Percentiles rank a stretch among this genome's conserved stretches.
phyloP scores from a whole-genome alignment of 2,113 vertebrate genomes.

The Eupsittula cactorum region DNA sequence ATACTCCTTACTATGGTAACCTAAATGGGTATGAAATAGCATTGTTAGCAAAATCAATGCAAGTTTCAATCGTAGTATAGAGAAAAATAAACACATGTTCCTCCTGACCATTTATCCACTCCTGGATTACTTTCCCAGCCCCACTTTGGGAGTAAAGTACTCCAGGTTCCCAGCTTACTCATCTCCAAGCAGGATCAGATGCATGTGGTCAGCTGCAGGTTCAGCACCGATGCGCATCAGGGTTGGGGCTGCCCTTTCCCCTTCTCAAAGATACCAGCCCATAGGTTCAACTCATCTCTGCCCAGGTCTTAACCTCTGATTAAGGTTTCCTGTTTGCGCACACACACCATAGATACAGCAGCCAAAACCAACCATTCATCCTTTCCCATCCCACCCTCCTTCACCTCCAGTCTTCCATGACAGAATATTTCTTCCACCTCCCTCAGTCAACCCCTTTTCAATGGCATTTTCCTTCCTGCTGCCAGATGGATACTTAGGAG shows the following conservation, averaged over 20 bases:
- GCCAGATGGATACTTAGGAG: neutral
- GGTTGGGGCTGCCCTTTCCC: neutral
- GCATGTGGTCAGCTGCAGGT: fast-evolving
- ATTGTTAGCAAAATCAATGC: neutral
- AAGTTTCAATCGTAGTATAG: neutral
- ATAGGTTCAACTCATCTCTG: neutral
- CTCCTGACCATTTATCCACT: neutral
- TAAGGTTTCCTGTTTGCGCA: neutral
- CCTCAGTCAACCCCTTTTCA: neutral
- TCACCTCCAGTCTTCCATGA: neutral
- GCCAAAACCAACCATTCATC: neutral
- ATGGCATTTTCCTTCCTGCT: neutral
- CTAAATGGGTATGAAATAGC: neutral
- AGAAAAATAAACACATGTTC: neutral
- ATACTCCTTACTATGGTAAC: neutral
- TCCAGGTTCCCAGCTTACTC: neutral
- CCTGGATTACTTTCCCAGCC: neutral
- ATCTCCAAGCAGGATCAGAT: neutral
- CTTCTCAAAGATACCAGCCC: neutral
- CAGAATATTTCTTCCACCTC: neutral
- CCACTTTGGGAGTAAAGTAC: neutral
- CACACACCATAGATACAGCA: fast-evolving
- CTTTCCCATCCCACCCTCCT: neutral
- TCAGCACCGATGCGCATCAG: fast-evolving
- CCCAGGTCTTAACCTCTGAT: neutral